phyloP scores from a whole-genome alignment of 2,113 vertebrate genomes.

The Sinocyclocheilus grahami region DNA sequence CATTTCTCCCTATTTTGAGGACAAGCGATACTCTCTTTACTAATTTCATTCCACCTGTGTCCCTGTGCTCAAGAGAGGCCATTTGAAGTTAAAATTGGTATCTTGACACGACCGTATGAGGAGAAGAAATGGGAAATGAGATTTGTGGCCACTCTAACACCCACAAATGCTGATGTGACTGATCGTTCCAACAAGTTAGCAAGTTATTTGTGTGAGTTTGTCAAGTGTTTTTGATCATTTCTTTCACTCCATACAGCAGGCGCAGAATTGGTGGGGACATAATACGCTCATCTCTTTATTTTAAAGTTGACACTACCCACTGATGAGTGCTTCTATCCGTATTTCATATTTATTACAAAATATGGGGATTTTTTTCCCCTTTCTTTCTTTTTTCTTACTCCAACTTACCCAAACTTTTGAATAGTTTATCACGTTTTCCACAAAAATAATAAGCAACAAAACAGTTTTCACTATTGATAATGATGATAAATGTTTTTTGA shows the following conservation, averaged over 20 bases:
- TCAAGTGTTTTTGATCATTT: conserved; percentile 10
- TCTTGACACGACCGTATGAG: conserved; percentile 55
- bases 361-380: neutral
- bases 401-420: neutral
- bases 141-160: conserved; percentile 61
- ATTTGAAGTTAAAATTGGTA: conserved; percentile 66
- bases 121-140: conserved; percentile 63
- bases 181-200: conserved; percentile 58
- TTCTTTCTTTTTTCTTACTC: neutral
- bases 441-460: too few relatives aligned
- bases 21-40: conserved; percentile 10
- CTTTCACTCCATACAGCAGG: neutral
- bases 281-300: neutral
- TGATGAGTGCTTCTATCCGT: neutral
- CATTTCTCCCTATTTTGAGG: conserved; percentile 13
- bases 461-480: too few relatives aligned
- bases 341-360: conserved; percentile 11
- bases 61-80: conserved; percentile 58
- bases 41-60: conserved; percentile 49
- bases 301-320: neutral
- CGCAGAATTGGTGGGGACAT: neutral
- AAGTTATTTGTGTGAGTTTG: conserved; percentile 28
- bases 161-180: conserved; percentile 18
- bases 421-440: neutral
- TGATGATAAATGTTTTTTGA: neutral